Evolutionary conservation across 1,140 invertebrate genomes (phyloP).

Genomic region (Drosophila cardini): DNA sequence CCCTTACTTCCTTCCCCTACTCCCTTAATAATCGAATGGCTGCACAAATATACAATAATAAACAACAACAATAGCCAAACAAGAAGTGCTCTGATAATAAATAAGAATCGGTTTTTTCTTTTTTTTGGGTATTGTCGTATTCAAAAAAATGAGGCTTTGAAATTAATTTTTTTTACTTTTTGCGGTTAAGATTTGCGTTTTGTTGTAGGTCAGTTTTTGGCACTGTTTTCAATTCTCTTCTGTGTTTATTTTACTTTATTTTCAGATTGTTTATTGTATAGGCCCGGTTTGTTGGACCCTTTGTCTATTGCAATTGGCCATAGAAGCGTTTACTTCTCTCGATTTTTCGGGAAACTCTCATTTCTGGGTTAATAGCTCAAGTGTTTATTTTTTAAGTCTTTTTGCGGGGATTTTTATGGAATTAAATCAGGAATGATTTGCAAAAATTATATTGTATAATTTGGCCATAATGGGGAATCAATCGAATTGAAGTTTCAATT

Average conservation of each 20-base stretch:
- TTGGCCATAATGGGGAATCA: neutral
- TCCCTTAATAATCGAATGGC: slow-evolving; percentile 66
- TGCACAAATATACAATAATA: slow-evolving; percentile 61
- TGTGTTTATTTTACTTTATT: slow-evolving; percentile 13
- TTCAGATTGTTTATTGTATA: slow-evolving; percentile 10
- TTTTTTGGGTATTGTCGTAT: slow-evolving; percentile 32
- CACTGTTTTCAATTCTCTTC: slow-evolving; percentile 58
- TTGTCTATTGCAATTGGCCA: slow-evolving; percentile 71
- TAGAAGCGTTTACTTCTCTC: slow-evolving; percentile 53
- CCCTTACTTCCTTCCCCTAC: neutral
- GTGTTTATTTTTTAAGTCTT: slow-evolving; percentile 3
- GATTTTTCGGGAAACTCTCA: slow-evolving; percentile 1
- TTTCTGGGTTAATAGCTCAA: slow-evolving; percentile 41
- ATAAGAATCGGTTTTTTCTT: slow-evolving; percentile 54
- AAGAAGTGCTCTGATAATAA: slow-evolving; percentile 71
- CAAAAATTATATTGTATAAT: neutral
- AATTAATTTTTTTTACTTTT: slow-evolving; percentile 52
- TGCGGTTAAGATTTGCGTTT: slow-evolving; percentile 53
- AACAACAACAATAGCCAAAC: slow-evolving; percentile 41
- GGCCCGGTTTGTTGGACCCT: slow-evolving; percentile 17
- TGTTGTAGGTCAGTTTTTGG: slow-evolving; percentile 72
- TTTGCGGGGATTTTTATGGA: neutral
- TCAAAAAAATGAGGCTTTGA: slow-evolving; percentile 41
- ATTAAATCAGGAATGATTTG: slow-evolving; percentile 17
- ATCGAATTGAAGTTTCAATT: neutral